These are phyloP conservation scores for Metopia argyrocephala DNA, from an alignment of 2,888 invertebrate species.

Conservation along the genomic window DNA sequence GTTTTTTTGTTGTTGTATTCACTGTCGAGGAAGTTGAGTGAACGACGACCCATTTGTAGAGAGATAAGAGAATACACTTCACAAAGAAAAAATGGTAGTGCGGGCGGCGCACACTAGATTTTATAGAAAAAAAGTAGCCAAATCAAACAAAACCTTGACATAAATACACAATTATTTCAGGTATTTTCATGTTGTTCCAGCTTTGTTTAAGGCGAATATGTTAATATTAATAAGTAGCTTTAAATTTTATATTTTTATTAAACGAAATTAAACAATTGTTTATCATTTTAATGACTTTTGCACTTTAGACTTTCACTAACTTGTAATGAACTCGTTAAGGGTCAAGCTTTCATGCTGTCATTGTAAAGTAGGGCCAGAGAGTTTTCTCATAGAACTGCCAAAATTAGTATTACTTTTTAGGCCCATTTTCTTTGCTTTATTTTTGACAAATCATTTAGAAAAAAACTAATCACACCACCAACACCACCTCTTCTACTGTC, in stretches of 20 bases:
- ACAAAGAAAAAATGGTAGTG: neutral
- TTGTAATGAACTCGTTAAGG: neutral
- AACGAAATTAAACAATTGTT: neutral
- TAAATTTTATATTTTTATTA: slow-evolving; percentile 14
- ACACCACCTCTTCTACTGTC: slow-evolving; percentile 35
- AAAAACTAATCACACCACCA: slow-evolving; percentile 61
- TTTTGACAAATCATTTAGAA: slow-evolving; percentile 62
- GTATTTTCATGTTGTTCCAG: neutral
- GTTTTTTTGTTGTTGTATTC: too few species aligned
- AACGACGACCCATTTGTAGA: slow-evolving; percentile 9
- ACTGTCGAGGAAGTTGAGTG: neutral
- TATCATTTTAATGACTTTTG: slow-evolving; percentile 35
- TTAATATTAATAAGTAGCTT: slow-evolving; percentile 33
- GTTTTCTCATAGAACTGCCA: neutral
- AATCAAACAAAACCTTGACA: slow-evolving; percentile 53
- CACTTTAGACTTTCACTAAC: slow-evolving; percentile 48
- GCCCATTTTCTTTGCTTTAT: neutral
- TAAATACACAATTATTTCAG: slow-evolving; percentile 30
- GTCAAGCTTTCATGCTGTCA: neutral
- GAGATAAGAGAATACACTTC: neutral
- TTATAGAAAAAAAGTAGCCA: neutral
- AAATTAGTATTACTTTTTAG: neutral
- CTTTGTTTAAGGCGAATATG: slow-evolving; percentile 11
- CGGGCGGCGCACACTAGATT: neutral
- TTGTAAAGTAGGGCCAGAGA: neutral